Base-by-base conservation (phyloP, 92 coral and sea anemone species). In the Phenganax marumi region DNA sequence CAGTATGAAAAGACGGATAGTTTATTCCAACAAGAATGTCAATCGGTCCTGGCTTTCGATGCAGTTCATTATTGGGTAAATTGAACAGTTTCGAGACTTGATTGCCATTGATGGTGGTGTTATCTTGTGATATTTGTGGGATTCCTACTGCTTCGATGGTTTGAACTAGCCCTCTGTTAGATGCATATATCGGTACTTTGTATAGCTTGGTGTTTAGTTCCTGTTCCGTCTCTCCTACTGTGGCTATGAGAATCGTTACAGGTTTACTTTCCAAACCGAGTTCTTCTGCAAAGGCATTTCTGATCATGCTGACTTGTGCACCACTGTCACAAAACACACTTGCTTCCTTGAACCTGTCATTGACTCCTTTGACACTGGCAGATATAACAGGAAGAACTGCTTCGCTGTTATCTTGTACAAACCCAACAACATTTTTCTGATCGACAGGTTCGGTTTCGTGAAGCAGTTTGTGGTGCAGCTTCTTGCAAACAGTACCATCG, bases 251-350 rank as follows among this genome's bases (percentile, higher is more conserved):
- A 60, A 84, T 85, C 49, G 55, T 84, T 47, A 82, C 21, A 12
- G 77, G 75, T 71, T 90, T 84, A 50, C 89, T 55, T 61, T 90
- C 87, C 11, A 80, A 74, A 3, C 73, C 83, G 22, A 85, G 46
- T 26, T 51, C 75, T 52, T 90, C 87, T 0, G 89, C 87, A 13
- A 53, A 70, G 7, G 0, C 76, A 58, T 70, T 58, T 39, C 87
- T 53, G 10, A 89, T 84, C 73, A 89, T 68, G 46, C 50, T 21
- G 9, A 90, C 62, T 70, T 89, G 90, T 12, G 90, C 90, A 48
- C 90, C 93, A 23, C 76, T 82, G 55, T 90, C 91, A 16, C 74
- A 87, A 10, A 88, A 85, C 7, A 86, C 83, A 52, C 82, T 90
- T 65, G 80, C 87, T 54, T 70, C 22, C 54, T 68, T 70, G 60